Conservation (phyloP, 2,888 invertebrate genomes). For the Dryocosmus kuriphilus region DNA sequence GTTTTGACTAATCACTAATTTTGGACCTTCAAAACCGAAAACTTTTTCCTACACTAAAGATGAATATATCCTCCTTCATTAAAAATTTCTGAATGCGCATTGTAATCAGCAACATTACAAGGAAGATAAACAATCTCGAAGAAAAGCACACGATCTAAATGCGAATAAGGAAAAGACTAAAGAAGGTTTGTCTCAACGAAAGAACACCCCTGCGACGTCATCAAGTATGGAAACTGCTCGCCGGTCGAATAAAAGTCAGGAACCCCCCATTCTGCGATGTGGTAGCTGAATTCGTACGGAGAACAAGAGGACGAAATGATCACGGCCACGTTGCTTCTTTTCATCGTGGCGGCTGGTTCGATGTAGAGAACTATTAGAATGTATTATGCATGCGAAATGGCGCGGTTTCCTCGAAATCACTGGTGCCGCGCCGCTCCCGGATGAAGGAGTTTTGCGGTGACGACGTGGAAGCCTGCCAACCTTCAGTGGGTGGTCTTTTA, state of each 20-base stretch:
- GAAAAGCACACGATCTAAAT: neutral
- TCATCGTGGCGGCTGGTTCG: constrained; percentile 66
- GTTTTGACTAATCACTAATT: too few relatives aligned
- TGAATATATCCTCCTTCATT: neutral
- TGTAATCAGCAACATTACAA: neutral
- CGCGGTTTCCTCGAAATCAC: constrained; percentile 74
- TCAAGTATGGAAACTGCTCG: constrained; percentile 46
- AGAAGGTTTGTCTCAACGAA: constrained; percentile 7
- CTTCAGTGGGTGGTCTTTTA: constrained; percentile 72
- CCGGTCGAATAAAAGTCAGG: constrained; percentile 55
- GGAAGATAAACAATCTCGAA: neutral
- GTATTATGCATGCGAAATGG: constrained; percentile 77
- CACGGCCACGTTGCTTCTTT: constrained; percentile 67
- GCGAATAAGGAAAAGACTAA: neutral
- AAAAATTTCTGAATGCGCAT: neutral
- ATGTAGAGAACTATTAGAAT: constrained; percentile 72
- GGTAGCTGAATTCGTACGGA: constrained; percentile 54
- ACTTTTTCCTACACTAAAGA: too few relatives aligned
- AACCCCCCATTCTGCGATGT: constrained; percentile 52
- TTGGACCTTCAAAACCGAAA: too few relatives aligned
- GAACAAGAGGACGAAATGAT: constrained; percentile 68
- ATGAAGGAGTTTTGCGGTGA: constrained; percentile 76
- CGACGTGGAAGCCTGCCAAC: constrained; percentile 76
- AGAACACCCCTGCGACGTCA: constrained; percentile 41
- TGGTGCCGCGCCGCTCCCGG: constrained; percentile 71